Evolutionary conservation across 2,797 vertebrate genomes (phyloP).

Genomic region (Esox lucius): DNA sequence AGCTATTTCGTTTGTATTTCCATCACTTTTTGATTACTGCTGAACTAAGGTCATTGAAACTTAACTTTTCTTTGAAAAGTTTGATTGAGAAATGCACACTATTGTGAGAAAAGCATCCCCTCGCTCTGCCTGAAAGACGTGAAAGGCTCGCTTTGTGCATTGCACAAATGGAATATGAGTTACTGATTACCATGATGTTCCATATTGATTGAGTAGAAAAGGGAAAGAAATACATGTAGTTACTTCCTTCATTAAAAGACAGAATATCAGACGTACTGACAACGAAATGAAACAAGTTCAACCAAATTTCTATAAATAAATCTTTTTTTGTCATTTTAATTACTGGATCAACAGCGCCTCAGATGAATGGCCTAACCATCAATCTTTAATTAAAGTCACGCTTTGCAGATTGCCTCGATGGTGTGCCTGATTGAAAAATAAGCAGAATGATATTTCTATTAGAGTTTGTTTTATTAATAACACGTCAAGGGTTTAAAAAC

Average conservation of each 20-base stretch:
- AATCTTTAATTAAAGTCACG: slow-evolving; percentile 85
- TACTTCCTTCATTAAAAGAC: slow-evolving; percentile 62
- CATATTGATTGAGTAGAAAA: slow-evolving; percentile 47
- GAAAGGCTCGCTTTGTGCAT: slow-evolving; percentile 78
- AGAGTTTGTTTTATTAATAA: slow-evolving; percentile 85
- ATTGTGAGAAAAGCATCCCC: not conserved
- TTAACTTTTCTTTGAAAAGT: slow-evolving; percentile 70
- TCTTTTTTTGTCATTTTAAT: slow-evolving; percentile 82
- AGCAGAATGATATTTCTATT: slow-evolving; percentile 84
- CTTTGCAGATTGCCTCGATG: slow-evolving; percentile 76
- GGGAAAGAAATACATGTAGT: slow-evolving; percentile 38
- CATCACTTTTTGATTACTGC: slow-evolving; percentile 71
- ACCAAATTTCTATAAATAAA: slow-evolving; percentile 78
- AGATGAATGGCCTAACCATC: slow-evolving; percentile 74
- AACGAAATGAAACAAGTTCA: slow-evolving; percentile 73
- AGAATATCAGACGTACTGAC: slow-evolving; percentile 62
- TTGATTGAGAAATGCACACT: slow-evolving; percentile 66
- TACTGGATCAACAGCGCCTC: slow-evolving; percentile 76
- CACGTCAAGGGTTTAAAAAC: slow-evolving; percentile 77
- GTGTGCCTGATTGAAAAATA: slow-evolving; percentile 82
- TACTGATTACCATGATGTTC: slow-evolving; percentile 40
- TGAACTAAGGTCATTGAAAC: slow-evolving; percentile 82
- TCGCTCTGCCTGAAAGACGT: slow-evolving; percentile 74
- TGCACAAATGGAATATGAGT: slow-evolving; percentile 73
- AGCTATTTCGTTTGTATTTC: slow-evolving; percentile 77